Evolutionary conservation across 2,888 invertebrate species (phyloP).

Genomic region (Sarcophaga variegata): DNA sequence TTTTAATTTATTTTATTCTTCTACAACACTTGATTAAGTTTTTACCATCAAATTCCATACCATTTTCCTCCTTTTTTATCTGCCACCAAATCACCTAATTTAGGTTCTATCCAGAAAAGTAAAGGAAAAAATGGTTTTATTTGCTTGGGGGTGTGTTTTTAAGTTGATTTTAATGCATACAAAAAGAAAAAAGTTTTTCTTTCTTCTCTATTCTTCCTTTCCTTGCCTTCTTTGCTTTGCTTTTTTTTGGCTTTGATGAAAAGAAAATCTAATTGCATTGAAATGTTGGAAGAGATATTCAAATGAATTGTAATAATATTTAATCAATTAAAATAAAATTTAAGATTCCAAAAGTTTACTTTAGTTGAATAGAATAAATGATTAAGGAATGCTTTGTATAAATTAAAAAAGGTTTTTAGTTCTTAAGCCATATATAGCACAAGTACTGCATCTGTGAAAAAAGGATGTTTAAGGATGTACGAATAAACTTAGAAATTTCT

Average conservation of each 20-base stretch:
- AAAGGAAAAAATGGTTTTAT: neutral
- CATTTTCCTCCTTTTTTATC: neutral
- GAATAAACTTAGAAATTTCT: too few relatives aligned
- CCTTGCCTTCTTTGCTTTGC: too few relatives aligned
- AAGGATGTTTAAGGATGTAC: too few relatives aligned
- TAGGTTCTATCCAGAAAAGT: neutral
- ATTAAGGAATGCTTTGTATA: neutral
- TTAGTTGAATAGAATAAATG: conserved; percentile 26
- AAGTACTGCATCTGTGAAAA: too few relatives aligned
- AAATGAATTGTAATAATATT: conserved; percentile 46
- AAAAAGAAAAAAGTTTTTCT: neutral
- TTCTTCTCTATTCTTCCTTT: too few relatives aligned
- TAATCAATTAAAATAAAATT: conserved; percentile 50
- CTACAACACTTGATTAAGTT: conserved; percentile 48
- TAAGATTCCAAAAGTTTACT: neutral
- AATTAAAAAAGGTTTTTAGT: neutral
- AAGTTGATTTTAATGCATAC: conserved; percentile 49
- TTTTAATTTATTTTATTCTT: conserved; percentile 54
- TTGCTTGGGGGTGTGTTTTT: conserved; percentile 14
- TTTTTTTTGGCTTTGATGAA: neutral
- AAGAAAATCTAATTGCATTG: conserved; percentile 54
- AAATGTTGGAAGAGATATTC: conserved; percentile 43
- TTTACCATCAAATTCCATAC: neutral
- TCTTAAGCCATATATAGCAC: neutral
- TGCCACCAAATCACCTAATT: neutral